Conservation (phyloP, 1,140 invertebrate species). For the Scaptomyza pallida region DNA sequence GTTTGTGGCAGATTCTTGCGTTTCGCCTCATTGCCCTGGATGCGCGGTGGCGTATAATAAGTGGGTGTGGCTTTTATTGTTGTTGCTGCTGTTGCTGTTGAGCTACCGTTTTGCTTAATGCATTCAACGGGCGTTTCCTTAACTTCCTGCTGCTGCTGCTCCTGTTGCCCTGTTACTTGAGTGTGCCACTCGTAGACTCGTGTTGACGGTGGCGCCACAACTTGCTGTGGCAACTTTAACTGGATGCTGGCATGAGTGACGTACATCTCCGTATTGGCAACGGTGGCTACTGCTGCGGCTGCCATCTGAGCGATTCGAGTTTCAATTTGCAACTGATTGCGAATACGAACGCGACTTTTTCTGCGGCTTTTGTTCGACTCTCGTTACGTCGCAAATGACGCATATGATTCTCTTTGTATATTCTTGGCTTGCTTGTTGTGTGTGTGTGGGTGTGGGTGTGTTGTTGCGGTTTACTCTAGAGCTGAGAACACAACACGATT, state of each 20-base stretch:
- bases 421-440: too few relatives aligned
- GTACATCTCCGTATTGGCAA: conserved; percentile 49
- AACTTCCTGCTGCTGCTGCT: conserved; percentile 9
- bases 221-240: conserved; percentile 33
- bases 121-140: conserved; percentile 13
- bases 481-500: conserved; percentile 26
- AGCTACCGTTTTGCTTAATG: conserved; percentile 8
- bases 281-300: conserved; percentile 46
- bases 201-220: conserved; percentile 6
- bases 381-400: conserved; percentile 27
- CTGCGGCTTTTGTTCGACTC: conserved; percentile 62
- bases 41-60: conserved; percentile 49
- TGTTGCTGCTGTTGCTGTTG: background rate
- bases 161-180: conserved; percentile 33
- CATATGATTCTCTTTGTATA: conserved; percentile 17
- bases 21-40: conserved; percentile 60
- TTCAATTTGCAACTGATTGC: conserved; percentile 56
- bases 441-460: background rate
- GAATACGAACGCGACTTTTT: conserved; percentile 53
- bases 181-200: conserved; percentile 71
- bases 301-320: conserved; percentile 72
- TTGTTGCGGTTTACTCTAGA: conserved; percentile 42
- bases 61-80: conserved; percentile 45
- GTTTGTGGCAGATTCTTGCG: conserved; percentile 60
- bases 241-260: conserved; percentile 61